These are phyloP conservation scores for Phycodurus eques DNA, from an alignment of 2,113 vertebrate species.

Conservation along the genomic window DNA sequence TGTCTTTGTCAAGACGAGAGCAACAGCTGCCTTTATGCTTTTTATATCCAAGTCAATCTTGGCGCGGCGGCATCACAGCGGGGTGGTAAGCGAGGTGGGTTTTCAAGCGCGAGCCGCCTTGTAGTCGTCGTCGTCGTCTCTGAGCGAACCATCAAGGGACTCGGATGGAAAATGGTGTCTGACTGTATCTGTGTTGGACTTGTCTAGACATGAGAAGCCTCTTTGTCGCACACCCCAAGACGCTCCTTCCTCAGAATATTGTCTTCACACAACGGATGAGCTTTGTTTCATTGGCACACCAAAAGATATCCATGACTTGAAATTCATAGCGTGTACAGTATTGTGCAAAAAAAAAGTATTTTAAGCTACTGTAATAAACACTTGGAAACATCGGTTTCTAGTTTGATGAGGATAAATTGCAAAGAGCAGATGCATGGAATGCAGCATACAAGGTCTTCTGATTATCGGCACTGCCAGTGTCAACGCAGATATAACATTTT, in stretches of 20 bases:
- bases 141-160: conserved; percentile 17
- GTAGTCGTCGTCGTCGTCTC: conserved; percentile 1
- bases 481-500: no score
- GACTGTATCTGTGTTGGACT: conserved; percentile 27
- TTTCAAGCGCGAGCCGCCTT: conserved; percentile 13
- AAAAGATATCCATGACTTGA: neutral
- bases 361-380: no score
- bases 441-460: no score
- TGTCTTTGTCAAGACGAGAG: conserved; percentile 18
- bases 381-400: no score
- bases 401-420: no score
- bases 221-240: neutral
- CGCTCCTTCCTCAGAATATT: neutral
- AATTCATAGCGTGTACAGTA: neutral
- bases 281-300: neutral
- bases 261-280: neutral
- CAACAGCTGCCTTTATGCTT: conserved; percentile 7
- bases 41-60: neutral
- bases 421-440: no score
- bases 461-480: no score
- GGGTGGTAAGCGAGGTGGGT: neutral
- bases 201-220: conserved; percentile 20
- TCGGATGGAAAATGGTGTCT: neutral
- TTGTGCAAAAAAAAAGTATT: neutral
- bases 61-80: neutral